Percentiles rank a stretch among this genome's conserved stretches.
These are phyloP conservation scores for Hippocampus abdominalis DNA, from an alignment of 2,113 vertebrate genomes.

Conservation along the genomic window DNA sequence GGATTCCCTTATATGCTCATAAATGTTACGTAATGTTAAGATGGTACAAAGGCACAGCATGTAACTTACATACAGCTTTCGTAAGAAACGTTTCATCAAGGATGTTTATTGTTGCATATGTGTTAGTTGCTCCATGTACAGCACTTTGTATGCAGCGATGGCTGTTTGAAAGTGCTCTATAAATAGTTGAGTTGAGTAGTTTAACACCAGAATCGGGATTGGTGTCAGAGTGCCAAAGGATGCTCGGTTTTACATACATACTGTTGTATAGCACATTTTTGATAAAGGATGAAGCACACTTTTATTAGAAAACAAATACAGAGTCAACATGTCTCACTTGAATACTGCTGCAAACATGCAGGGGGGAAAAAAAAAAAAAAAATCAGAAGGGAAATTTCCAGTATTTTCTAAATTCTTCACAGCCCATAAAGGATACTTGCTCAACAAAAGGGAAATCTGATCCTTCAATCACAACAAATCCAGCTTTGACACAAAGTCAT, in stretches of 20 bases:
- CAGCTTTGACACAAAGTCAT: constrained; percentile 26
- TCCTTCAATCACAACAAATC: constrained; percentile 23
- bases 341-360: constrained; percentile 20
- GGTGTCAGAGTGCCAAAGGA: not conserved
- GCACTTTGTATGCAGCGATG: no score
- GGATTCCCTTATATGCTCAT: constrained; percentile 4
- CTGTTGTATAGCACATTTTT: not conserved
- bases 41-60: not conserved
- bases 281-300: constrained; percentile 1
- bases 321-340: constrained; percentile 29
- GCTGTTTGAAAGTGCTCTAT: no score
- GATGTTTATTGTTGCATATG: not conserved
- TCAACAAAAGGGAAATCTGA: constrained; percentile 18
- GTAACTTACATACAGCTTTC: not conserved
- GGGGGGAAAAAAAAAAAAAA: constrained; percentile 33
- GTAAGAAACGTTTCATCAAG: not conserved
- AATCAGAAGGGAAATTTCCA: constrained; percentile 25
- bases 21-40: not conserved
- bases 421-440: constrained; percentile 10
- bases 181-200: no score
- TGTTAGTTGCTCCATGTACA: no score
- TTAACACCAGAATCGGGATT: not conserved
- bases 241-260: not conserved
- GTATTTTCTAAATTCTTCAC: constrained; percentile 15
- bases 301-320: constrained; percentile 54